phyloP scores from a whole-genome alignment of 2,113 vertebrate genomes.

The Pithys albifrons region DNA sequence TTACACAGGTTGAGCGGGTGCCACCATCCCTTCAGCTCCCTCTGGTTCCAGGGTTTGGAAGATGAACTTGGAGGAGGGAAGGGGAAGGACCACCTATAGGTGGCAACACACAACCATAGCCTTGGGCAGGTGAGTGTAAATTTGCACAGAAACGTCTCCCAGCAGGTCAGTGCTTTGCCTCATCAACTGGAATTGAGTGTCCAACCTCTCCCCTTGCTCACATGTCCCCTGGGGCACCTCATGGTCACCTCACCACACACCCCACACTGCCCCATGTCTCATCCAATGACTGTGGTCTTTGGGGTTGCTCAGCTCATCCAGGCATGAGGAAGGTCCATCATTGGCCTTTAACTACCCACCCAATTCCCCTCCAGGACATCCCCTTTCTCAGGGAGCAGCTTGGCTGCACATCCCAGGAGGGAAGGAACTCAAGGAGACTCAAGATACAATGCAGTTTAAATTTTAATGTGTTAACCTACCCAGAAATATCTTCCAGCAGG shows the following conservation, averaged over 20 bases:
- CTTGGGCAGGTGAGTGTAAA: not conserved
- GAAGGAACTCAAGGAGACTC: not conserved
- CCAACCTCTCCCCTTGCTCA: not conserved
- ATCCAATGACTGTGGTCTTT: too few species aligned
- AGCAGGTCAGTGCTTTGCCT: not conserved
- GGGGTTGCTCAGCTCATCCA: not conserved
- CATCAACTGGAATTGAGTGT: not conserved
- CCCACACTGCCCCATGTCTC: too few species aligned
- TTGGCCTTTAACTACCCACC: not conserved
- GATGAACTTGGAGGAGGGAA: not conserved
- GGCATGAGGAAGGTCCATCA: too few species aligned
- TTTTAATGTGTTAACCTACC: too few species aligned
- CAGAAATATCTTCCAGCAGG: too few species aligned
- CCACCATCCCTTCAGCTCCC: too few species aligned
- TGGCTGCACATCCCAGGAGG: rapidly evolving
- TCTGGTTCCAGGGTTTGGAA: not conserved
- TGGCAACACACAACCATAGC: not conserved
- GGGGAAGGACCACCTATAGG: too few species aligned
- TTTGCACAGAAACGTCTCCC: not conserved
- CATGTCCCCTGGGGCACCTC: not conserved
- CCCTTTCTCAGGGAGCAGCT: rapidly evolving
- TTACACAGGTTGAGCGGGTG: too few species aligned
- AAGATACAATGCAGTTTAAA: not conserved
- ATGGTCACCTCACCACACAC: not conserved
- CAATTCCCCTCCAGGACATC: rapidly evolving